Base-by-base conservation (phyloP, 2,113 vertebrate species). In the Nanorana parkeri region DNA sequence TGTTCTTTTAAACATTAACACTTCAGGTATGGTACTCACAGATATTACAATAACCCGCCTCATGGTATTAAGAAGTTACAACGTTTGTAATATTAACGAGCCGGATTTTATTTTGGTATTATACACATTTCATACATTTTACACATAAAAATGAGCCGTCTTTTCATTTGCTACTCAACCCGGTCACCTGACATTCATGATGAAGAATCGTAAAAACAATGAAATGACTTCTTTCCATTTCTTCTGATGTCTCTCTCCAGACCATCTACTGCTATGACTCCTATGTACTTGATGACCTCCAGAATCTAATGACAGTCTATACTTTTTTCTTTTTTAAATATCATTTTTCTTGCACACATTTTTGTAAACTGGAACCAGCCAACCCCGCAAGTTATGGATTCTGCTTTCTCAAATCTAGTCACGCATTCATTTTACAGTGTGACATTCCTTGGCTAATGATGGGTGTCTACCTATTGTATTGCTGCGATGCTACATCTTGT, bases 91-190 rank as follows among this genome's bases (percentile, higher is more conserved):
- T 56, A 75, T 82, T 82, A 82, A 65, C 52, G 65, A 66, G 60
- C 69, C 61, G 67, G 60, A 20, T 66, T 81, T 72, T 81, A 81
- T 81, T 81, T 74, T n/a, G 32, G 36, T 63, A 72, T 60, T 80
- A 81, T 81, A 82, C 80, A 82, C 51, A 47, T 75, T 82, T 74
- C 61, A 58, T 64, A 82, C 24, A 73, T 73, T 81, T 47, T 73
- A 72, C 41, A 56, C 51, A 82, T 23, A 65, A 74, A 82, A 82
- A 82, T 75, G 69, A 75, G 69, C 51, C 56, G 67, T 66, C 28
- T 16, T 54, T 47, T 20, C 28, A 60, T 21, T 71, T 64, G 24
- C 58, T 73, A 54, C 56, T 41, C 60, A 17, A 61, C 79, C 54
- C 58, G 17, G 4, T 26, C 23, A 11, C 7, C 67, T n/a, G 60